These are phyloP conservation scores for Sarcophaga rosellei DNA, from an alignment of 2,888 invertebrate genomes.

Conservation along the genomic window DNA sequence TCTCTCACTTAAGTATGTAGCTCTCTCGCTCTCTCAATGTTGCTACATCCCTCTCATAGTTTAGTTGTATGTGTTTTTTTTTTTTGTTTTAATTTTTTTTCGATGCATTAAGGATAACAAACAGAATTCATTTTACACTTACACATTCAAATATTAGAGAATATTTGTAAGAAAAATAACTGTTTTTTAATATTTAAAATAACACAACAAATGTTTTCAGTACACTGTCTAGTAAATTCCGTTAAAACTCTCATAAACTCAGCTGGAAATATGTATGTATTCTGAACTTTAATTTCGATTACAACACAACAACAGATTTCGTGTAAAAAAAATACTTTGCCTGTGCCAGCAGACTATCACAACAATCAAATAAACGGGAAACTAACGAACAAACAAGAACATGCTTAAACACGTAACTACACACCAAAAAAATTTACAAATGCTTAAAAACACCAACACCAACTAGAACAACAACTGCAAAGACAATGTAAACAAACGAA, in stretches of 20 bases:
- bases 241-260: constrained; percentile 26
- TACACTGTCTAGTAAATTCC: constrained; percentile 76
- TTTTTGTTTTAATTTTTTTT: too few species aligned
- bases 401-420: constrained; percentile 8
- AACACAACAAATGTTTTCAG: constrained; percentile 76
- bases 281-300: background rate
- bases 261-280: background rate
- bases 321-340: background rate
- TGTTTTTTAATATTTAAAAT: constrained; percentile 22
- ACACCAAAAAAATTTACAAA: background rate
- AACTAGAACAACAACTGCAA: constrained; percentile 14
- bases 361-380: constrained; percentile 10
- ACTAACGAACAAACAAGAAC: constrained; percentile 29
- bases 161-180: background rate
- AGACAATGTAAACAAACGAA: constrained; percentile 28
- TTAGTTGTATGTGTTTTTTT: background rate
- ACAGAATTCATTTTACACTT: background rate
- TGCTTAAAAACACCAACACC: background rate
- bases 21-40: background rate
- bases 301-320: background rate
- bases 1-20: background rate
- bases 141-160: background rate
- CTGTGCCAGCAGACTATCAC: background rate
- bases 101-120: background rate
- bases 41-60: background rate